phyloP scores from a whole-genome alignment of 2,113 vertebrate genomes.

The Donacobius atricapilla region DNA sequence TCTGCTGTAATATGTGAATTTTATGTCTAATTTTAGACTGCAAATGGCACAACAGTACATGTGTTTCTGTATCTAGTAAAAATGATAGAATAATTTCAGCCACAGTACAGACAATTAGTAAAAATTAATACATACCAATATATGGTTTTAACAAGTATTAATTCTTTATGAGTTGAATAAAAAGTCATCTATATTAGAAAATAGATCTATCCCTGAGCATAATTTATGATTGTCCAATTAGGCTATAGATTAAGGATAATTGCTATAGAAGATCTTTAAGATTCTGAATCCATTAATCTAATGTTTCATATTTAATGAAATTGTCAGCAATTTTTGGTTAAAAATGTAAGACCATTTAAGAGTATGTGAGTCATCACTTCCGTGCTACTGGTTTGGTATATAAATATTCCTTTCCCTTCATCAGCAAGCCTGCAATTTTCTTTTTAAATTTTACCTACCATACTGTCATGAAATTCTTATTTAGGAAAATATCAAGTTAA shows the following conservation, averaged over 20 bases:
- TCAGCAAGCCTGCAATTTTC: background rate
- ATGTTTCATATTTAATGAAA: constrained; percentile 42
- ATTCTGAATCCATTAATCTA: background rate
- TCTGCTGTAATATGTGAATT: background rate
- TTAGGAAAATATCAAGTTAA: background rate
- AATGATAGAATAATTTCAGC: background rate
- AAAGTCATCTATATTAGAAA: background rate
- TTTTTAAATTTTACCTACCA: background rate
- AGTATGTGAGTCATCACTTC: background rate
- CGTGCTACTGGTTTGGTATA: background rate
- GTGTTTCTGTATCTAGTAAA: background rate
- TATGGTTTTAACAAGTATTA: background rate
- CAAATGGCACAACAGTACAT: background rate
- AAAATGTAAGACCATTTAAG: constrained; percentile 6
- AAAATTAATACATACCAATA: background rate
- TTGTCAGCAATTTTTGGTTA: background rate
- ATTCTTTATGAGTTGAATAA: background rate
- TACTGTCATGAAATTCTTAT: background rate
- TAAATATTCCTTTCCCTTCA: background rate
- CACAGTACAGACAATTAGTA: background rate
- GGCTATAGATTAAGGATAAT: background rate
- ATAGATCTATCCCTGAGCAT: background rate
- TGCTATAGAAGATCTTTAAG: background rate
- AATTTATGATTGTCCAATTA: background rate
- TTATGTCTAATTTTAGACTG: background rate